A percentile compares a stretch with the other conserved stretches of the same genome.
Evolutionary conservation across 2,888 invertebrate species (phyloP).

Genomic region (Caenorhabditis auriculariae): DNA sequence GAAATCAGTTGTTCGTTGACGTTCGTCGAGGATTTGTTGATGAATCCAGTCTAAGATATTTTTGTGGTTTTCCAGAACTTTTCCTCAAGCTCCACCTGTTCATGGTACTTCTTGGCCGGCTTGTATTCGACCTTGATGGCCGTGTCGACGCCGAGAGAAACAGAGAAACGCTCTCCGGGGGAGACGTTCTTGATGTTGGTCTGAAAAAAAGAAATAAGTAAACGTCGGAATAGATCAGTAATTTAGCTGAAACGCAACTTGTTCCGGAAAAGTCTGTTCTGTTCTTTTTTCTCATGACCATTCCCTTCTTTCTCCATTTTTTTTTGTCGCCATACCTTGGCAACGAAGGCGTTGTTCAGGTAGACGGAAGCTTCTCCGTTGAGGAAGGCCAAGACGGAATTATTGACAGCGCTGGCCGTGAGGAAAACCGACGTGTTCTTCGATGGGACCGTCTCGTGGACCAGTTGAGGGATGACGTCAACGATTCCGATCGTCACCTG

Average conservation of each 20-base stretch:
- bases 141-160: conserved; percentile 65
- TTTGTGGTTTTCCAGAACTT: no score
- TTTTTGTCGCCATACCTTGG: conserved; percentile 21
- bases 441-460: conserved; percentile 63
- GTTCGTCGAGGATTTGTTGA: conserved; percentile 35
- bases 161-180: conserved; percentile 64
- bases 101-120: conserved; percentile 64
- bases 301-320: neutral
- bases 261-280: no score
- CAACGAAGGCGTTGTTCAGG: conserved; percentile 49
- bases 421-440: conserved; percentile 51
- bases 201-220: conserved; percentile 10
- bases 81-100: conserved; percentile 42
- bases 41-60: conserved; percentile 27
- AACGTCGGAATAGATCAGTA: neutral
- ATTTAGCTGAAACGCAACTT: neutral
- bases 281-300: neutral
- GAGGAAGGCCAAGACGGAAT: conserved; percentile 46
- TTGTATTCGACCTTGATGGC: conserved; percentile 64
- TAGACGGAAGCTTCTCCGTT: conserved; percentile 50
- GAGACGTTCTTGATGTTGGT: conserved; percentile 61
- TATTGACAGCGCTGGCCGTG: conserved; percentile 44
- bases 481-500: conserved; percentile 63
- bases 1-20: conserved; percentile 45
- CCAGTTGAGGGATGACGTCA: conserved; percentile 62